Evolutionary conservation across 2,888 invertebrate species (phyloP).

Genomic region (Acanthacorydalis orientalis): DNA sequence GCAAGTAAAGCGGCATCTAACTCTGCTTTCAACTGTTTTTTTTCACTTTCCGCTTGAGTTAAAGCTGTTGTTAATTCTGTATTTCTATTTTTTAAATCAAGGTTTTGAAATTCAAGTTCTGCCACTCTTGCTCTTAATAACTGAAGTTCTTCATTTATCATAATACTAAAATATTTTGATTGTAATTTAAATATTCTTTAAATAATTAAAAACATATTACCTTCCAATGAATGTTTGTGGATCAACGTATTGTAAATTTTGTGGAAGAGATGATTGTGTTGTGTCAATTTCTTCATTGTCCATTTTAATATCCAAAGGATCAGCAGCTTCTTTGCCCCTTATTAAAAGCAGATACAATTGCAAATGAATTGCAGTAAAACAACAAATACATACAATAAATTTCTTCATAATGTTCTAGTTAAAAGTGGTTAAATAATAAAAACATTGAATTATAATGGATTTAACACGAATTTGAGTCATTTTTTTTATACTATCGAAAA

Average conservation of each 20-base stretch:
- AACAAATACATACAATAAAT: too few species aligned
- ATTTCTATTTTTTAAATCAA: slow-evolving; percentile 1
- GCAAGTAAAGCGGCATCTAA: background rate
- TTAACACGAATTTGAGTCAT: too few species aligned
- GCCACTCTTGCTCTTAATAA: background rate
- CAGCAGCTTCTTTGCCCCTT: background rate
- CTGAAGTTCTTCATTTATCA: background rate
- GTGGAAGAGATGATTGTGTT: background rate
- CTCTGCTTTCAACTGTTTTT: slow-evolving; percentile 1
- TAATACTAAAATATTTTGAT: background rate
- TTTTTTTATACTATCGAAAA: too few species aligned
- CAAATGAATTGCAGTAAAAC: too few species aligned
- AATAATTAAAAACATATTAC: background rate
- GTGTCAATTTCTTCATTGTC: background rate
- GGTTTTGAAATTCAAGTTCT: background rate
- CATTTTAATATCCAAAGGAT: background rate
- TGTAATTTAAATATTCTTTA: background rate
- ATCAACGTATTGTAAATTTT: background rate
- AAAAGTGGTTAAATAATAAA: too few species aligned
- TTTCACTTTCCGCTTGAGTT: background rate
- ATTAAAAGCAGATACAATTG: too few species aligned
- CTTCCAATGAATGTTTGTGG: background rate
- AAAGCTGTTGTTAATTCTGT: background rate
- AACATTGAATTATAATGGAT: too few species aligned
- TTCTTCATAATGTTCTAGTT: too few species aligned